Conservation (phyloP, 2,113 vertebrate species). For the Machaerirhynchus nigripectus region DNA sequence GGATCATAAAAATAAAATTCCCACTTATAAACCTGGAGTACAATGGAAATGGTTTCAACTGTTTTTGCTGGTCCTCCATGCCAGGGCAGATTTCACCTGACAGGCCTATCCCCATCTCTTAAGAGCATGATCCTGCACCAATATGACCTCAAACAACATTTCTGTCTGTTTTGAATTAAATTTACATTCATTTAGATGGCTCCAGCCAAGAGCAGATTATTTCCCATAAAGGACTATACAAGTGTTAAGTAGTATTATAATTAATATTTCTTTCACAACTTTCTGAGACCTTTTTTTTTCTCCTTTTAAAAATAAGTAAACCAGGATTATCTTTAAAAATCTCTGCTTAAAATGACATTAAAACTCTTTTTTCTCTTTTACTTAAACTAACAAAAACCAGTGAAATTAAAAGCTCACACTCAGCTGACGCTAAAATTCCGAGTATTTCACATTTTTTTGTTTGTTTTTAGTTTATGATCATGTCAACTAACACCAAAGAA, state of each 20-base stretch:
- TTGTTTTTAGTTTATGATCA: neutral
- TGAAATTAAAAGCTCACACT: conserved; percentile 23
- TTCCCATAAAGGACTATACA: neutral
- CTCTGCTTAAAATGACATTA: conserved; percentile 2
- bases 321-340: neutral
- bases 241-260: neutral
- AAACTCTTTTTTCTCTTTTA: neutral
- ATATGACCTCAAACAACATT: neutral
- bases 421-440: neutral
- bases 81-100: neutral
- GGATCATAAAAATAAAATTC: neutral
- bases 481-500: neutral
- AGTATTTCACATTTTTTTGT: neutral
- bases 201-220: neutral
- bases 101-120: neutral
- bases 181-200: conserved; percentile 18
- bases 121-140: neutral
- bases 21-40: neutral
- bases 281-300: neutral
- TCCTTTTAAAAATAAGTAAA: conserved; percentile 27
- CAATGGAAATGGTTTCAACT: neutral
- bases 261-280: neutral
- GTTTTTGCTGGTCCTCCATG: neutral
- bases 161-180: neutral
- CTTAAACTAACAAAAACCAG: conserved; percentile 19